phyloP scores from a whole-genome alignment of 1,140 invertebrate genomes.

The Thaumetopoea pityocampa region DNA sequence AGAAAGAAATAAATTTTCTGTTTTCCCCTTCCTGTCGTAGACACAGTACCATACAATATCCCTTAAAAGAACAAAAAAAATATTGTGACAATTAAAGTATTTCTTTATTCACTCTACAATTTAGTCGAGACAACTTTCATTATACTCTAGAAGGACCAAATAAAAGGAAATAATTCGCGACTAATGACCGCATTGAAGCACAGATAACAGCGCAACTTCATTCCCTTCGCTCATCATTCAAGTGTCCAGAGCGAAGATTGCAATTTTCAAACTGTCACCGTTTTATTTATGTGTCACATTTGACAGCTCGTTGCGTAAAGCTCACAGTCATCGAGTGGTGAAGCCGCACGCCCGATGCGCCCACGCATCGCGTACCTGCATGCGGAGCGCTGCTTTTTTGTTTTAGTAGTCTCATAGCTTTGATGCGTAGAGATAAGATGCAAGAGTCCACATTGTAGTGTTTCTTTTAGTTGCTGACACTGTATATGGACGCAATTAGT shows the following conservation, averaged over 20 bases:
- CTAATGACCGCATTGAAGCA: slow-evolving; percentile 9
- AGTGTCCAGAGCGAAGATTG: slow-evolving; percentile 14
- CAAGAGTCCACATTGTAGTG: too few relatives aligned
- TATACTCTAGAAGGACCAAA: slow-evolving; percentile 10
- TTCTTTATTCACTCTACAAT: slow-evolving; percentile 8
- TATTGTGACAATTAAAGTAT: not conserved
- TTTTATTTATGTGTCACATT: slow-evolving; percentile 13
- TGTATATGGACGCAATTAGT: too few relatives aligned
- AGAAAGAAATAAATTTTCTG: too few relatives aligned
- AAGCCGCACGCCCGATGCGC: slow-evolving; percentile 8
- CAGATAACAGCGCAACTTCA: slow-evolving; percentile 8
- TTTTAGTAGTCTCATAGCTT: slow-evolving; percentile 1
- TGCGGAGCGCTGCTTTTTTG: not conserved
- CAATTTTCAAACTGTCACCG: slow-evolving; percentile 17
- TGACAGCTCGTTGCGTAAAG: slow-evolving; percentile 11
- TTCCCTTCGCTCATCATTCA: slow-evolving; percentile 8
- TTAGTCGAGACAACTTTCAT: too few relatives aligned
- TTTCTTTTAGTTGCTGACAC: too few relatives aligned
- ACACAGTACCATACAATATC: too few relatives aligned
- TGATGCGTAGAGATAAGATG: too few relatives aligned
- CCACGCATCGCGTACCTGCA: slow-evolving; percentile 2
- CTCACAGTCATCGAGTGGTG: slow-evolving; percentile 3
- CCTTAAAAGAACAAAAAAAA: not conserved
- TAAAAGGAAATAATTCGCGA: slow-evolving; percentile 8
- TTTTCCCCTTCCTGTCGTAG: too few relatives aligned